These are phyloP conservation scores for Pheosia tremula DNA, from an alignment of 2,888 invertebrate species.

Conservation along the genomic window DNA sequence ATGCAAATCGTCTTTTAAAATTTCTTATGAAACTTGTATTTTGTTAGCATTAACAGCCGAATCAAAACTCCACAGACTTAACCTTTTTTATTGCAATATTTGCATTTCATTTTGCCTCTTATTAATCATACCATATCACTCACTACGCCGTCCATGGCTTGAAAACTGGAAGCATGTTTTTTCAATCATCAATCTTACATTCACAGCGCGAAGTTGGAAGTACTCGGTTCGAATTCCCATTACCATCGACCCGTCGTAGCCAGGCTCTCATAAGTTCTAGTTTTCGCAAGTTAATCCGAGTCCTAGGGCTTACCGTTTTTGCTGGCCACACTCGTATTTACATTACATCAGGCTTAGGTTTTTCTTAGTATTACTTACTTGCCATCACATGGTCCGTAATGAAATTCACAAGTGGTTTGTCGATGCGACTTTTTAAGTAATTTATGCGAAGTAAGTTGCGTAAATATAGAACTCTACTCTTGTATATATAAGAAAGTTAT, in stretches of 20 bases:
- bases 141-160: neutral
- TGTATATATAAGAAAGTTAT: too few species aligned
- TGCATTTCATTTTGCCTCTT: neutral
- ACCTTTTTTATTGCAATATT: too few species aligned
- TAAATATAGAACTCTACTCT: too few species aligned
- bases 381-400: neutral
- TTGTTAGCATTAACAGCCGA: too few species aligned
- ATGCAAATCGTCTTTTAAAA: too few species aligned
- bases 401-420: neutral
- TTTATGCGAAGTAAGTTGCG: too few species aligned
- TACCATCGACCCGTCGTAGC: conserved; percentile 4
- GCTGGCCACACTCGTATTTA: neutral
- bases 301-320: neutral
- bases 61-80: too few species aligned
- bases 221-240: conserved; percentile 1
- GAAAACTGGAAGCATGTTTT: neutral
- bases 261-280: conserved; percentile 5
- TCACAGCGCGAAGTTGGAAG: neutral
- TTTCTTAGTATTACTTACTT: neutral
- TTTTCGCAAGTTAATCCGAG: conserved; percentile 4
- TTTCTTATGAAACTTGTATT: too few species aligned
- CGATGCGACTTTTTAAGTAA: too few species aligned
- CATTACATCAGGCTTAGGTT: neutral
- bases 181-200: conserved; percentile 5
- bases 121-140: neutral